phyloP scores from a whole-genome alignment of 2,113 vertebrate genomes.

The Trachemys scripta region DNA sequence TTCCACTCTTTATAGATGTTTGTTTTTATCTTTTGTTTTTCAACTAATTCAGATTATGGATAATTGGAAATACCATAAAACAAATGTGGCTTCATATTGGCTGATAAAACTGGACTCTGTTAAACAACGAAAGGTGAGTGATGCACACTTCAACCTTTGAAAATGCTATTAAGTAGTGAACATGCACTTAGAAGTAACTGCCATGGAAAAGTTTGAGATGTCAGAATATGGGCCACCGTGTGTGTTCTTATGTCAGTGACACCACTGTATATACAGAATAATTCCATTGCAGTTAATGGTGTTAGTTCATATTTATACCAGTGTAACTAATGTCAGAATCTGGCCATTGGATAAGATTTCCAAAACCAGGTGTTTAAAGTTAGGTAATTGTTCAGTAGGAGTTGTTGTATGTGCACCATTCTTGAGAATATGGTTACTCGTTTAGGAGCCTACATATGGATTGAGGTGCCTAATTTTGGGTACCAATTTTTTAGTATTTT shows the following conservation, averaged over 20 bases:
- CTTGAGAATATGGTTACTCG: background rate
- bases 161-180: background rate
- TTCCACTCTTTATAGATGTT: constrained; percentile 13
- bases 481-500: background rate
- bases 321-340: background rate
- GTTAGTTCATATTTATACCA: background rate
- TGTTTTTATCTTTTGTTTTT: constrained; percentile 33
- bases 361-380: constrained; percentile 1
- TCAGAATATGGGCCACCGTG: background rate
- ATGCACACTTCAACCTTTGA: background rate
- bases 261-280: background rate
- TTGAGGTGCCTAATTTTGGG: background rate
- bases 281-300: background rate
- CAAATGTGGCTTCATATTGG: constrained; percentile 98
- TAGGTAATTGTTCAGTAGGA: background rate
- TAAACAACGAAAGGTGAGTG: constrained; percentile 94
- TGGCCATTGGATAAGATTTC: background rate
- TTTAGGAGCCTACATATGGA: background rate
- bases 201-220: background rate
- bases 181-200: background rate
- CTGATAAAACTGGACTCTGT: constrained; percentile 94
- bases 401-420: background rate
- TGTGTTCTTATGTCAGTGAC: background rate
- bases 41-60: constrained; percentile 88
- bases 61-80: constrained; percentile 98